Percentiles rank a stretch among this genome's conserved stretches.
phyloP scores from a whole-genome alignment of 1,140 invertebrate genomes.

The Copidosoma floridanum region DNA sequence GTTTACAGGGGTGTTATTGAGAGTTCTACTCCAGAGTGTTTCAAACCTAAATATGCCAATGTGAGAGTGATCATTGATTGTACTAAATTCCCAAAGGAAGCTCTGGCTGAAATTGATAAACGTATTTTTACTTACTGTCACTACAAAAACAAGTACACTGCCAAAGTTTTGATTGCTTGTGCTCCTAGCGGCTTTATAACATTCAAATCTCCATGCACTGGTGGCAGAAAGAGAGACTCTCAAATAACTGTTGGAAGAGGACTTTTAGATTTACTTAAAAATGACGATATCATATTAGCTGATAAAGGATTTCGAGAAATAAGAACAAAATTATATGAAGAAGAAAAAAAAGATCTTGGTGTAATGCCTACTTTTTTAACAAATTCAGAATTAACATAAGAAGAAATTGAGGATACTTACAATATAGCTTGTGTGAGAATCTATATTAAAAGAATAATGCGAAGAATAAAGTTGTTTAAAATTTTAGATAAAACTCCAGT shows the following conservation, averaged over 20 bases:
- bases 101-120: too few relatives aligned
- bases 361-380: not conserved
- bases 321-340: not conserved
- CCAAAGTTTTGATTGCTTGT: not conserved
- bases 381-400: not conserved
- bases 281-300: not conserved
- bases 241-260: not conserved
- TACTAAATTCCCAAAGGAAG: too few relatives aligned
- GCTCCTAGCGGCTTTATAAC: not conserved
- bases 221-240: not conserved
- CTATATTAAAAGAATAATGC: not conserved
- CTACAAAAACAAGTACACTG: too few relatives aligned
- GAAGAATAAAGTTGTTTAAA: too few relatives aligned
- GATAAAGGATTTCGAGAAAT: not conserved
- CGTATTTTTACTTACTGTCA: too few relatives aligned
- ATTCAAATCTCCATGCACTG: not conserved
- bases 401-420: not conserved
- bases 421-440: not conserved
- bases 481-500: too few relatives aligned
- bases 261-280: not conserved
- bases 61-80: too few relatives aligned
- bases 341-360: not conserved
- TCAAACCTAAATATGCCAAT: too few relatives aligned
- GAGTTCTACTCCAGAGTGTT: too few relatives aligned
- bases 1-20: too few relatives aligned